Percentiles rank a stretch among this genome's conserved stretches.
Conservation (phyloP, 2,113 vertebrate genomes). For the Thymallus thymallus region DNA sequence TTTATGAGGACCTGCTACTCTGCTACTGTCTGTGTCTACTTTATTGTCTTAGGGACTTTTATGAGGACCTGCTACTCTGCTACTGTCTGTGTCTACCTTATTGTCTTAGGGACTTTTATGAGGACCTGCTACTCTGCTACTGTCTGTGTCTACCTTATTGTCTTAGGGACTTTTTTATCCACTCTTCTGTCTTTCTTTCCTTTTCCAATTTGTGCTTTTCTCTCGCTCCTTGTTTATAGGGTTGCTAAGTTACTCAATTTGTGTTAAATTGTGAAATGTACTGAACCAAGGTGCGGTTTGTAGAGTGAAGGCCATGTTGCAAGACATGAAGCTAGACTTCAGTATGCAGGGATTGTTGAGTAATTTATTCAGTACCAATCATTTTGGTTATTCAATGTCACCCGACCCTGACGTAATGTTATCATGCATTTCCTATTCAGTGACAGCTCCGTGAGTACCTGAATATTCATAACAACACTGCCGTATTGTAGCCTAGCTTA, state of each 20-base stretch:
- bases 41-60: not conserved
- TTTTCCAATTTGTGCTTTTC: conserved; percentile 7
- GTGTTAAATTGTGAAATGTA: not conserved
- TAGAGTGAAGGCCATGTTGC: no score
- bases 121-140: conserved; percentile 29
- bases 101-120: not conserved
- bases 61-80: conserved; percentile 22
- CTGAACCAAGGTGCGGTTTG: no score
- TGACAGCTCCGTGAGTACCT: not conserved
- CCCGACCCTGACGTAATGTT: not conserved
- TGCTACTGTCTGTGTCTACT: conserved; percentile 17
- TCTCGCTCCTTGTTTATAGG: conserved; percentile 6
- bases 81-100: conserved; percentile 15
- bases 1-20: conserved; percentile 17
- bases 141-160: conserved; percentile 8
- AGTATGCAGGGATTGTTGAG: not conserved
- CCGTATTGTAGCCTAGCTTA: no score
- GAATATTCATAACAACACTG: conserved; percentile 32
- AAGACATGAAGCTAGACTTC: not conserved
- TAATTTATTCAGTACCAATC: not conserved
- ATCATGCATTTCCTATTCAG: conserved; percentile 22
- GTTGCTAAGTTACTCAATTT: not conserved
- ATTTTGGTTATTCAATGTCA: not conserved
- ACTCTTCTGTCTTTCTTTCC: conserved; percentile 10
- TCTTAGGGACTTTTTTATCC: not conserved